phyloP scores from a whole-genome alignment of 2,113 vertebrate genomes.

The Verasper variegatus region DNA sequence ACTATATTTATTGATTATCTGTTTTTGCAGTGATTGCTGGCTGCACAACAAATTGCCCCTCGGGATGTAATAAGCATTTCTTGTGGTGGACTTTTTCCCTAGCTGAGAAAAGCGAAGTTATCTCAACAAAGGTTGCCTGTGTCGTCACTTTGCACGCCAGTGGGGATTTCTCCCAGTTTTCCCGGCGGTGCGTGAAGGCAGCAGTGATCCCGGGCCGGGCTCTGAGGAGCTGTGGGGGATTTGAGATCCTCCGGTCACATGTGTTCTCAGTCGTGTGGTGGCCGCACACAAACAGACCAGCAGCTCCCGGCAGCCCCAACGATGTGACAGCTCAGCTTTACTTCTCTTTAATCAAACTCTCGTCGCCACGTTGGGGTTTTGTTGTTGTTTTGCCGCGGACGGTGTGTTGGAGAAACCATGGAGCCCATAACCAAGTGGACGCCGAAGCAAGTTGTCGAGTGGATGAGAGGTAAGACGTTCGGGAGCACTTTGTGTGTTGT shows the following conservation, averaged over 20 bases:
- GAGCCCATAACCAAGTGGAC: slow-evolving; percentile 86
- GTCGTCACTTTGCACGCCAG: neutral
- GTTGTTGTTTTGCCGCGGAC: neutral
- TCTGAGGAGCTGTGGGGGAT: slow-evolving; percentile 34
- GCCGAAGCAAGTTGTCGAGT: slow-evolving; percentile 85
- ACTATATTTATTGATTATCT: too few species aligned
- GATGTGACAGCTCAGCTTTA: neutral
- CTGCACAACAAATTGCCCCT: too few species aligned
- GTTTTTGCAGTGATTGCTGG: too few species aligned
- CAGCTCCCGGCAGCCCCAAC: neutral
- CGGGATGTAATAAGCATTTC: too few species aligned
- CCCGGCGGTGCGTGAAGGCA: slow-evolving; percentile 26
- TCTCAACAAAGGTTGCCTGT: too few species aligned
- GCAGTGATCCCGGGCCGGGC: slow-evolving; percentile 26
- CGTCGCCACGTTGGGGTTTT: neutral
- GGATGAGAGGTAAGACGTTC: slow-evolving; percentile 82
- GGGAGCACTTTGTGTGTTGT: neutral
- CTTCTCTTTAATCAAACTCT: too few species aligned
- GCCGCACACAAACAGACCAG: slow-evolving; percentile 26
- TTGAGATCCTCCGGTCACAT: slow-evolving; percentile 50
- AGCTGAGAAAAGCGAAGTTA: too few species aligned
- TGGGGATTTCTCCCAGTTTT: neutral
- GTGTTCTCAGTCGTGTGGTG: slow-evolving; percentile 48
- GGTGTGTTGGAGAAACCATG: slow-evolving; percentile 64
- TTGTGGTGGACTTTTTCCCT: too few species aligned